phyloP scores from a whole-genome alignment of 2,888 invertebrate species.

The Scaptomyza cyrtandrae region DNA sequence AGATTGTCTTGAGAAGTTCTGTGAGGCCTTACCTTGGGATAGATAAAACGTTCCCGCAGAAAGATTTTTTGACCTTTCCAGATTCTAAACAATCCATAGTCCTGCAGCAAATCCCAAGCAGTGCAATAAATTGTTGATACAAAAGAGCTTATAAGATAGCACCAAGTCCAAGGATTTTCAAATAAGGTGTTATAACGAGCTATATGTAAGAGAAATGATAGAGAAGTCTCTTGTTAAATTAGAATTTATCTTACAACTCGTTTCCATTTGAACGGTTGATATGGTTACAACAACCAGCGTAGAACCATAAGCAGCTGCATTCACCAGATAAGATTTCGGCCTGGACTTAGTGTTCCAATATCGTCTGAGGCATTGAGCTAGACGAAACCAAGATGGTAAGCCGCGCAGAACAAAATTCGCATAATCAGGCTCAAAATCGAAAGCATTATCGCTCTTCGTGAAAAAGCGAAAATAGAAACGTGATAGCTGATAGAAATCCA shows the following conservation, averaged over 20 bases:
- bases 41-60: conserved; percentile 95
- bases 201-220: conserved; percentile 62
- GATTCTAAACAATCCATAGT: conserved; percentile 97
- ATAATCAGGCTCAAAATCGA: conserved; percentile 87
- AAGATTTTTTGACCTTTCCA: conserved; percentile 94
- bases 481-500: conserved; percentile 95
- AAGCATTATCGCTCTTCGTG: not conserved
- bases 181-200: conserved; percentile 86
- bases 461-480: conserved; percentile 90
- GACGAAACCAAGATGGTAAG: conserved; percentile 97
- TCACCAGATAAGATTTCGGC: conserved; percentile 95
- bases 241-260: conserved; percentile 73
- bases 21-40: conserved; percentile 89
- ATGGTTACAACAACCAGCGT: conserved; percentile 96
- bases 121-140: conserved; percentile 96
- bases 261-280: conserved; percentile 86
- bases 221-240: not conserved
- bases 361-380: conserved; percentile 97
- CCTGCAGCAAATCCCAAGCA: conserved; percentile 98
- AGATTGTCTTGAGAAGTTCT: not conserved
- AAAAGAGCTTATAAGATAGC: conserved; percentile 92
- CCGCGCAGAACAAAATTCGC: conserved; percentile 92
- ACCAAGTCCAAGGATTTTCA: conserved; percentile 92
- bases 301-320: conserved; percentile 97
- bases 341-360: conserved; percentile 93